Conservation (phyloP, 2,888 invertebrate species). For the Bunonema sp. region DNA sequence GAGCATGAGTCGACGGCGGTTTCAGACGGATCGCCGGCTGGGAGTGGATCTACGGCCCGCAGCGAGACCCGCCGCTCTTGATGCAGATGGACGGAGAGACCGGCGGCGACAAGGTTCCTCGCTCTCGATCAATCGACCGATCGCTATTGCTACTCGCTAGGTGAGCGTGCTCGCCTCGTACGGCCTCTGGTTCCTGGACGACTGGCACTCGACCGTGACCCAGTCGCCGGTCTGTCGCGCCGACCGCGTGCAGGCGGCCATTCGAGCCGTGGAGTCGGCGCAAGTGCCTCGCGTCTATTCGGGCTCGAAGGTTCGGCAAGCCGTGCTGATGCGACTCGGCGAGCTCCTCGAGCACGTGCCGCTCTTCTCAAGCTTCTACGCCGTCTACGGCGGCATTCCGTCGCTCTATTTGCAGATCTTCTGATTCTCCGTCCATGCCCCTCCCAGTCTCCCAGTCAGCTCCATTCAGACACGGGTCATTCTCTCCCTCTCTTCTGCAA, state of each 20-base stretch:
- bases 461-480: too few species aligned
- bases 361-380: conserved; percentile 20
- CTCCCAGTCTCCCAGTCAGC: not conserved
- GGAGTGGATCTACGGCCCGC: conserved; percentile 29
- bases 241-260: conserved; percentile 12
- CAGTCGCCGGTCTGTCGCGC: conserved; percentile 10
- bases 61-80: conserved; percentile 15
- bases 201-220: too few species aligned
- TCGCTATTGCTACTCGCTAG: not conserved
- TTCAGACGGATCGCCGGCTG: conserved; percentile 21
- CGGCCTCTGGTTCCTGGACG: conserved; percentile 23
- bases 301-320: conserved; percentile 16
- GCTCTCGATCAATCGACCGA: not conserved
- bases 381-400: conserved; percentile 23
- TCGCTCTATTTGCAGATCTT: conserved; percentile 18
- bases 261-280: conserved; percentile 5
- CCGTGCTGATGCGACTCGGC: conserved; percentile 16
- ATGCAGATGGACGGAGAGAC: conserved; percentile 32
- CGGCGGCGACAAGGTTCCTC: conserved; percentile 16
- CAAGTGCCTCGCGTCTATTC: conserved; percentile 17
- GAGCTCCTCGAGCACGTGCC: conserved; percentile 20
- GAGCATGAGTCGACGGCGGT: too few species aligned
- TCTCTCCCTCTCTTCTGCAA: too few species aligned
- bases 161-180: conserved; percentile 13
- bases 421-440: conserved; percentile 3